These are phyloP conservation scores for Hydrozoanthus tunicans DNA, from an alignment of 64 coral and sea anemone species.

Conservation along the genomic window DNA sequence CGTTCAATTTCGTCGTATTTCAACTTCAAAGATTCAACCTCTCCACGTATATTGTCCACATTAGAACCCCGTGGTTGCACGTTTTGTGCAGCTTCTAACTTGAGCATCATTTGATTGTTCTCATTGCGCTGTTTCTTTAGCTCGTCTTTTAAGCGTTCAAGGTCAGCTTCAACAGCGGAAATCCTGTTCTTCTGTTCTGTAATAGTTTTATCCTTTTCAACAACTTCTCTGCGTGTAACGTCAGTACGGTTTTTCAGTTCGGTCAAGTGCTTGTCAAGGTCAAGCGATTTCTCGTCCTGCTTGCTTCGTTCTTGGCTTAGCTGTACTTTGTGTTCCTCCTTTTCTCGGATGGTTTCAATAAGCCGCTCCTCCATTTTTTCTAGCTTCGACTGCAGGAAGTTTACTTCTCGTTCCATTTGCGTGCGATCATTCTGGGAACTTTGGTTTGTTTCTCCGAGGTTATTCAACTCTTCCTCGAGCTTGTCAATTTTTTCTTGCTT, in stretches of 20 bases:
- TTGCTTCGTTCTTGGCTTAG: slow-evolving; percentile 59
- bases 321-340: slow-evolving; percentile 60
- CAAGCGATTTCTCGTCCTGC: slow-evolving; percentile 75
- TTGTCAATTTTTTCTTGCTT: slow-evolving; percentile 60
- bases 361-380: slow-evolving; percentile 70
- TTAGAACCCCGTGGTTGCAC: slow-evolving; percentile 35
- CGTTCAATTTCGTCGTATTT: slow-evolving; percentile 79
- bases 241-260: slow-evolving; percentile 79
- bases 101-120: slow-evolving; percentile 40
- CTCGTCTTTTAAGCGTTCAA: slow-evolving; percentile 60
- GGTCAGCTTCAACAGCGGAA: slow-evolving; percentile 57
- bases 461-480: slow-evolving; percentile 60
- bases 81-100: slow-evolving; percentile 63
- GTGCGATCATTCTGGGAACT: slow-evolving; percentile 62
- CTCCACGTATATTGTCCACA: slow-evolving; percentile 65
- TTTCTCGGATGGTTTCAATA: slow-evolving; percentile 64
- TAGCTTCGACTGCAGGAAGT: slow-evolving; percentile 49
- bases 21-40: slow-evolving; percentile 87
- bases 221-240: slow-evolving; percentile 75
- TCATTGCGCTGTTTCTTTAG: slow-evolving; percentile 70
- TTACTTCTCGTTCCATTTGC: slow-evolving; percentile 69
- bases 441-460: slow-evolving; percentile 63
- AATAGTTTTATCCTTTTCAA: slow-evolving; percentile 72
- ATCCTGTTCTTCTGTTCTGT: slow-evolving; percentile 63
- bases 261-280: slow-evolving; percentile 69